Base-by-base conservation (phyloP, 2,797 vertebrate genomes). In the Sebastiscus tertius region DNA sequence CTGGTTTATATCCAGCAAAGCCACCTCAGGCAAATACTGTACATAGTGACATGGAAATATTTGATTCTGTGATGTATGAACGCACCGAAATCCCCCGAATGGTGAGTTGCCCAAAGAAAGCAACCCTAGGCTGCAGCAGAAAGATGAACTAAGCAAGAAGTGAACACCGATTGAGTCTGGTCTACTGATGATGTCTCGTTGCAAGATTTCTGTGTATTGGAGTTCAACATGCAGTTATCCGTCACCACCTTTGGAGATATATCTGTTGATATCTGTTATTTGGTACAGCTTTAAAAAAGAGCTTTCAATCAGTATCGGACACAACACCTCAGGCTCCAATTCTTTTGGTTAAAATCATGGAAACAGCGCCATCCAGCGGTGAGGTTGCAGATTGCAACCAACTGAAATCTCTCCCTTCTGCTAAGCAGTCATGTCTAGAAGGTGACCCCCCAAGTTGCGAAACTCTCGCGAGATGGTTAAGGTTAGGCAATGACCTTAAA, bases 1-100 rank as follows among this genome's bases (percentile, higher is more conserved):
- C 88, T 89, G 91, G 90, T 93, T 94, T 88, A 67, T 77, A 84
- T 91, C 88, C 82, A 88, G 82, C 81, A 79, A 91, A 89, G 84
- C 89, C 88, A 89, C 88, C 85, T 87, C 85, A 80, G 80, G 82
- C 75, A 81, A 83, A 87, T 82, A 74, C 85, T 70, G 68, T 77
- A 68, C 87, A 64, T 73, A 65, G 84, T 82, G 90, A 92, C 89
- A 91, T 81, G 82, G 86, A 90, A 87, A 84, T 72, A 56, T 76
- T 82, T 80, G 67, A 83, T 81, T 71, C 76, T 83, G 78, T 56
- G 81, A 85, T 77, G 77, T 79, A 73, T n/a, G 64, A 88, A 74
- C 6, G 49, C 49, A 39, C 22, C 11, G 10, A 78, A 90, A 85
- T 72, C 81, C 83, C 34, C 62, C 8, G 59, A 87, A 71, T 12